Conservation (phyloP, 2,113 vertebrate species). For the Acanthisitta chloris region DNA sequence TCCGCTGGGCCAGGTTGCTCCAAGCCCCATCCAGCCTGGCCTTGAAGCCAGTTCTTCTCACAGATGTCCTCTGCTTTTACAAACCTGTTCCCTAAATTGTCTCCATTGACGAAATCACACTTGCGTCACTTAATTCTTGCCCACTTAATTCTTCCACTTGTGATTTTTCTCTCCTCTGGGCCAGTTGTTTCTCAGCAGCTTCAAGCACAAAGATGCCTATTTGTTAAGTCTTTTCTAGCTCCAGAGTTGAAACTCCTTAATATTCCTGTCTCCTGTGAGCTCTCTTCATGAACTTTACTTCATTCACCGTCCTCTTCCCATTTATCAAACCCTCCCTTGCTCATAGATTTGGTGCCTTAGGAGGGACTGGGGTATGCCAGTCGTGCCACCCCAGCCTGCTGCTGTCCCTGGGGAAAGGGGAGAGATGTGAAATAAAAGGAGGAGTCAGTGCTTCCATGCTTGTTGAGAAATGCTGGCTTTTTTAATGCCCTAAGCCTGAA, state of each 20-base stretch:
- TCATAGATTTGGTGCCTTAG: not conserved
- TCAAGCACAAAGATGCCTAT: not conserved
- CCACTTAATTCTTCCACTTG: not conserved
- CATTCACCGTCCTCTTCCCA: accelerated
- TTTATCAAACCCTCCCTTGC: not conserved
- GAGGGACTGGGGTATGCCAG: not conserved
- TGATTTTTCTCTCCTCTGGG: not conserved
- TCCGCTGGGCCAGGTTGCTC: not conserved
- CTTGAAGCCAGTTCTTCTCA: not conserved
- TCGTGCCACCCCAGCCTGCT: not conserved
- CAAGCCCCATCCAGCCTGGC: not conserved
- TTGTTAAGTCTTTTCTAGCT: conserved; percentile 26
- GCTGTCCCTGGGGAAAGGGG: not conserved
- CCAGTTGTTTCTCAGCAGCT: not conserved
- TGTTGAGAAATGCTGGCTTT: not conserved
- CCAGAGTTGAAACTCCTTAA: not conserved
- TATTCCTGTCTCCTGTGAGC: not conserved
- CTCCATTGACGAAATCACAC: not conserved
- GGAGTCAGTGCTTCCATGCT: not conserved
- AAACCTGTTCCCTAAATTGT: not conserved
- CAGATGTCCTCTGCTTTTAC: not conserved
- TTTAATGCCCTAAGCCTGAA: not conserved
- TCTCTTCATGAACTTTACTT: not conserved
- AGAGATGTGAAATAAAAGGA: not conserved
- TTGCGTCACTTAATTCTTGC: not conserved